Conservation (phyloP, 2,888 invertebrate species). For the Neocrepidodera transversa region DNA sequence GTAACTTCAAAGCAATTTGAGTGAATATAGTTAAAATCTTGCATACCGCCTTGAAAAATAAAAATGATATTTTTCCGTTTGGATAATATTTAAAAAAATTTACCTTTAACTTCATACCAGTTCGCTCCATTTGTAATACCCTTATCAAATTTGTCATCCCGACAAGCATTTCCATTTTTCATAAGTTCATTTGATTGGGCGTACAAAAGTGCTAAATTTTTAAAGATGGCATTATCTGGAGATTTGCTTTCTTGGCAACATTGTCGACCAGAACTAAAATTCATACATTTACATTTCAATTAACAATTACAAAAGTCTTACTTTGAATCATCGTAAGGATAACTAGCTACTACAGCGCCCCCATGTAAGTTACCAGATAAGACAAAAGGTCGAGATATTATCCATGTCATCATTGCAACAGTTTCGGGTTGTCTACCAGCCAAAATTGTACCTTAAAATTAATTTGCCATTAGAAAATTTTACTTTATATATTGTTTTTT, state of each 20-base stretch:
- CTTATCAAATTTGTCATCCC: slow-evolving; percentile 73
- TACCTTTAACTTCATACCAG: slow-evolving; percentile 88
- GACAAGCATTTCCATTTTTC: slow-evolving; percentile 76
- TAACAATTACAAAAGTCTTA: slow-evolving; percentile 55
- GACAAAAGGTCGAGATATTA: slow-evolving; percentile 85
- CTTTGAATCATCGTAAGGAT: slow-evolving; percentile 91
- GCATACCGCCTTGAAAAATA: slow-evolving; percentile 84
- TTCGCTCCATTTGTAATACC: slow-evolving; percentile 92
- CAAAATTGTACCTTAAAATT: slow-evolving; percentile 60
- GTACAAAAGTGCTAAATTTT: slow-evolving; percentile 78
- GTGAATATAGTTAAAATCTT: slow-evolving; percentile 95
- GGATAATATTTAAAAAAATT: slow-evolving; percentile 25
- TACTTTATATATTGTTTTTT: background rate
- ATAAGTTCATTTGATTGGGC: slow-evolving; percentile 78
- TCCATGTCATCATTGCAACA: slow-evolving; percentile 87
- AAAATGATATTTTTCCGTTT: too few species aligned
- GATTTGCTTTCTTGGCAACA: slow-evolving; percentile 78
- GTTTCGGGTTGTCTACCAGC: slow-evolving; percentile 85
- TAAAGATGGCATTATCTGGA: slow-evolving; percentile 85
- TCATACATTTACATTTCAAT: background rate
- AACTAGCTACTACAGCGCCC: slow-evolving; percentile 97
- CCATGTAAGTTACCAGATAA: slow-evolving; percentile 94
- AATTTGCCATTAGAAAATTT: background rate
- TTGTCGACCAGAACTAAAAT: slow-evolving; percentile 61
- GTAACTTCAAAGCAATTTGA: slow-evolving; percentile 98